These are phyloP conservation scores for Pseudois nayaur DNA, from an alignment of 2,113 vertebrate species.

Conservation along the genomic window DNA sequence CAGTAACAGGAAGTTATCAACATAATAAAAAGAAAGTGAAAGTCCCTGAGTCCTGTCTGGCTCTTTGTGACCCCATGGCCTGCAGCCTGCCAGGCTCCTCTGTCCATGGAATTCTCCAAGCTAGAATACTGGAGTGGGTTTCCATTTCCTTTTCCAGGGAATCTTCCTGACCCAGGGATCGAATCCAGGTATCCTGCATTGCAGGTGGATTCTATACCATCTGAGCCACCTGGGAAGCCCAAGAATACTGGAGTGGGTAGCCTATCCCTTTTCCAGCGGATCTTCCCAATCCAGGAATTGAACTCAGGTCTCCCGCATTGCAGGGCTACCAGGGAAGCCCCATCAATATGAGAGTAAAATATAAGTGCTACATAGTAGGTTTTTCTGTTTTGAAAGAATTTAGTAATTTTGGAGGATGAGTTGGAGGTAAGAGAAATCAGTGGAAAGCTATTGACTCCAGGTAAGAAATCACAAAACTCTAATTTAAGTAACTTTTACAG, in stretches of 20 bases:
- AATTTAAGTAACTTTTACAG: not conserved
- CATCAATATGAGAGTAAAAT: not conserved
- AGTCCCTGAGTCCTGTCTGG: not conserved
- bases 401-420: not conserved
- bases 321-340: not conserved
- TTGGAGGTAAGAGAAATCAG: not conserved
- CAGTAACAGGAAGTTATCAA: not conserved
- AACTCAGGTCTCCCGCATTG: not conserved
- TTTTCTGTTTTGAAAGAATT: not conserved
- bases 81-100: not conserved
- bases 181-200: not conserved
- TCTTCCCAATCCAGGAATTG: not conserved
- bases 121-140: not conserved
- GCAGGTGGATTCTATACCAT: not conserved
- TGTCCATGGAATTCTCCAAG: not conserved
- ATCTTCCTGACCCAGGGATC: not conserved
- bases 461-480: not conserved
- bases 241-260: not conserved
- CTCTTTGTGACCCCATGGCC: not conserved
- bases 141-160: not conserved
- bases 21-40: not conserved
- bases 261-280: not conserved
- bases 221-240: not conserved
- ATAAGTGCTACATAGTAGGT: rapidly evolving
- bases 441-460: not conserved